Evolutionary conservation across 1,140 invertebrate species (phyloP).

Genomic region (Neelides sp.): DNA sequence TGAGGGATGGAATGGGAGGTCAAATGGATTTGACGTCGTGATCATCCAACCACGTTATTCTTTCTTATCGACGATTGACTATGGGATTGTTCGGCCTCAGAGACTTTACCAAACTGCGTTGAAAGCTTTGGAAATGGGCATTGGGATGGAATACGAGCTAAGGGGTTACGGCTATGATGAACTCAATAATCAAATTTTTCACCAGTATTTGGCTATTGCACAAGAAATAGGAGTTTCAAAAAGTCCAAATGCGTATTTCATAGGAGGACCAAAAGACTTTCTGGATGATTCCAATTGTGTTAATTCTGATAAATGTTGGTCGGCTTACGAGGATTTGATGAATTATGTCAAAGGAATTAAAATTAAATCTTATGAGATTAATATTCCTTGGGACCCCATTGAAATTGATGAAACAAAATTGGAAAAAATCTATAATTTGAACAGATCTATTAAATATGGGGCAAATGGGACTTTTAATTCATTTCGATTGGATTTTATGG

Average conservation of each 20-base stretch:
- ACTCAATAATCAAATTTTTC: neutral
- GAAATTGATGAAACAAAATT: no score
- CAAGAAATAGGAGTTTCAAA: conserved; percentile 1
- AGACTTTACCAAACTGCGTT: neutral
- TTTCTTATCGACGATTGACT: conserved; percentile 8
- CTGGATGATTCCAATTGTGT: no score
- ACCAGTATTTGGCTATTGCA: conserved; percentile 12
- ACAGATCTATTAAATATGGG: no score
- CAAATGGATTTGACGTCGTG: neutral
- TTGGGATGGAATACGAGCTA: conserved; percentile 10
- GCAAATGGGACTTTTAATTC: no score
- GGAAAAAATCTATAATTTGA: no score
- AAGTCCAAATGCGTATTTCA: conserved; percentile 3
- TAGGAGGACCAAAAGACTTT: no score
- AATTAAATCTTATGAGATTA: no score
- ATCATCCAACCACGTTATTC: conserved; percentile 9
- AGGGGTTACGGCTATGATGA: neutral
- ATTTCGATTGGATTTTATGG: no score
- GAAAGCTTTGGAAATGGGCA: neutral
- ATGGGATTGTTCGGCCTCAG: neutral
- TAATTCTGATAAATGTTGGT: no score
- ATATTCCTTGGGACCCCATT: no score
- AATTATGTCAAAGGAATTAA: no score
- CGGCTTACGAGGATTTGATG: no score
- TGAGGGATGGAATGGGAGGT: neutral